Conservation (phyloP, 2,113 vertebrate species). For the Glaucidium brasilianum region DNA sequence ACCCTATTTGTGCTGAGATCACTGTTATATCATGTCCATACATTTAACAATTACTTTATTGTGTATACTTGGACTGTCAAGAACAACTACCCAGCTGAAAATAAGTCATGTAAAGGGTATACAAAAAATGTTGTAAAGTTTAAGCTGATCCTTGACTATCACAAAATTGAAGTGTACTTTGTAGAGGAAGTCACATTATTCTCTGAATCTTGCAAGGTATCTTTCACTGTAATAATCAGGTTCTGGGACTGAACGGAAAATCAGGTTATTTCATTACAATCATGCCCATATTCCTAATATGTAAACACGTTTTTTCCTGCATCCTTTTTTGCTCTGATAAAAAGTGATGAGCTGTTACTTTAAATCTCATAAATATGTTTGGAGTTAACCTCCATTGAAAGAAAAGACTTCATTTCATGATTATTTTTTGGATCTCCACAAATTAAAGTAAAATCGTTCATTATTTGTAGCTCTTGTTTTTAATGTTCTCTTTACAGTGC, state of each 20-base stretch:
- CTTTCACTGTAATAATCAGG: neutral
- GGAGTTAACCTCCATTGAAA: neutral
- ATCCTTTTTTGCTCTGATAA: neutral
- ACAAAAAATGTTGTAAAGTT: neutral
- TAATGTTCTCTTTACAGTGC: neutral
- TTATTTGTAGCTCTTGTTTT: neutral
- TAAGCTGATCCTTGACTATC: neutral
- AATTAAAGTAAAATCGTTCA: neutral
- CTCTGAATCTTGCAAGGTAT: neutral
- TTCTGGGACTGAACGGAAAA: neutral
- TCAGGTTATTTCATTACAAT: neutral
- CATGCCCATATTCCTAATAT: neutral
- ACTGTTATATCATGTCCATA: neutral
- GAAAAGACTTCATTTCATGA: accelerated
- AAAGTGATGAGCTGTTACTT: neutral
- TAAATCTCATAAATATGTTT: neutral
- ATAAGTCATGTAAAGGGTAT: neutral
- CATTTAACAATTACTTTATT: neutral
- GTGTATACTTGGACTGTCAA: neutral
- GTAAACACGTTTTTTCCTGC: neutral
- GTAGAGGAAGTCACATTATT: neutral
- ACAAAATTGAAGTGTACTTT: neutral
- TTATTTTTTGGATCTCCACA: neutral
- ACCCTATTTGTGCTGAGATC: neutral
- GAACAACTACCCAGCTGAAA: neutral